Conservation (phyloP, 1,140 invertebrate genomes). For the Stegodyphus dumicola region DNA sequence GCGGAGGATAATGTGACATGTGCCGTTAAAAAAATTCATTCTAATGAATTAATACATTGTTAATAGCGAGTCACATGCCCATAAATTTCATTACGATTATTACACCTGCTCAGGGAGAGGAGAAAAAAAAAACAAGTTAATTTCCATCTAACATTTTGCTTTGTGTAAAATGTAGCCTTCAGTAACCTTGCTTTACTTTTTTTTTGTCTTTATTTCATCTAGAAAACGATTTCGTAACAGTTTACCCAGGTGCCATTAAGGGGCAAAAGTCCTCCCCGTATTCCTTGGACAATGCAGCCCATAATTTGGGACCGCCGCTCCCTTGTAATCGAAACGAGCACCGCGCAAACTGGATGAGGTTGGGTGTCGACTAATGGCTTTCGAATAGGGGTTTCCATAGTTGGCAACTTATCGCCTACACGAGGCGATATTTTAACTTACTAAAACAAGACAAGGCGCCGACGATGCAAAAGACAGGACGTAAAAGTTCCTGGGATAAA, state of each 20-base stretch:
- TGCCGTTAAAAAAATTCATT: no score
- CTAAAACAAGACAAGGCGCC: no score
- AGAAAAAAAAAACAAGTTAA: no score
- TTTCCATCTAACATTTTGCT: background rate
- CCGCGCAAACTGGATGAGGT: background rate
- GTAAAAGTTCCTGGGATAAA: no score
- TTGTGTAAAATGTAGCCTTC: background rate
- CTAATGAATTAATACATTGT: no score
- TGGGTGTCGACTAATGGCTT: conserved; percentile 13
- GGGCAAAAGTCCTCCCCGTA: conserved; percentile 39
- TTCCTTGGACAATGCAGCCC: conserved; percentile 37
- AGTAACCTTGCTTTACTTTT: conserved; percentile 17
- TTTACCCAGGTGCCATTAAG: conserved; percentile 47
- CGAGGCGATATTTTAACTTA: no score
- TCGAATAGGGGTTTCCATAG: background rate
- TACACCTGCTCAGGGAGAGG: no score
- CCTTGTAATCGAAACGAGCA: conserved; percentile 50
- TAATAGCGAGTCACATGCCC: no score
- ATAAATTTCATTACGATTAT: no score
- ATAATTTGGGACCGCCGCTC: conserved; percentile 46
- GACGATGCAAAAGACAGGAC: no score
- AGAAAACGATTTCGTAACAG: conserved; percentile 26
- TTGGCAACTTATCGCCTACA: conserved; percentile 2
- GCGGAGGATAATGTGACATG: no score
- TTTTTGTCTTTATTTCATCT: background rate